Base-by-base conservation (phyloP, 2,888 invertebrate species). In the Crematogaster levior region DNA sequence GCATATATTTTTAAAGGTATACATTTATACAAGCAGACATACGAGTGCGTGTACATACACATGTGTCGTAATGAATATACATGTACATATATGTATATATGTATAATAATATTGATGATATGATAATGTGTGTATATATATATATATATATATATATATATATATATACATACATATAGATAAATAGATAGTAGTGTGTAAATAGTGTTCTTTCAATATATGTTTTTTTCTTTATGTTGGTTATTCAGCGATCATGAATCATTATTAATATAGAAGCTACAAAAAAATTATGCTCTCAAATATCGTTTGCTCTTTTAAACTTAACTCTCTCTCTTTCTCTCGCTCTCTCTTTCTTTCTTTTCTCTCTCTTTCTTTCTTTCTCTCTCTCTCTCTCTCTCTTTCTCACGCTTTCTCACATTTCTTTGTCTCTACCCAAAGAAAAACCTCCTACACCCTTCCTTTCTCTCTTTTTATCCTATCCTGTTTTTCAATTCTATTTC, bases 1-100 rank as follows among this genome's bases (percentile, higher is more conserved):
- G 61, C 74, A 65, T 83, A 80, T 84, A 81, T 85, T 83, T 84
- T 89, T 84, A 85, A 89, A 90, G 88, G 84, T 90, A 88, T 90
- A 90, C 90, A 90, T 90, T 88, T 86, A 90, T 89, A 89, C 89
- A 88, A 88, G 86, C 88, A 89, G 84, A 87, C 88, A 90, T 89
- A 90, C 86, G 86, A 88, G 85, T 90, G 90, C 88, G 90, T 88
- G 83, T 89, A 89, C 86, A 89, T 89, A 89, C 89, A 89, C 87
- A 89, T 87, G 87, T 86, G 85, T 87, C 81, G 75, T 87, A 84
- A 88, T 90, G 87, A 88, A 87, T 87, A 88, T 48, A n/a, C n/a
- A 48, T 48, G 6, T 43, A 43, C 2, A 43, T 43, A 12, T 15
- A 43, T 43, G 6, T 37, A 43, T 74, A 88, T 88, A 89, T 86